Percentiles rank a stretch among this genome's conserved stretches.
Conservation (phyloP, 2,888 invertebrate genomes). For the Drosophila monieri region DNA sequence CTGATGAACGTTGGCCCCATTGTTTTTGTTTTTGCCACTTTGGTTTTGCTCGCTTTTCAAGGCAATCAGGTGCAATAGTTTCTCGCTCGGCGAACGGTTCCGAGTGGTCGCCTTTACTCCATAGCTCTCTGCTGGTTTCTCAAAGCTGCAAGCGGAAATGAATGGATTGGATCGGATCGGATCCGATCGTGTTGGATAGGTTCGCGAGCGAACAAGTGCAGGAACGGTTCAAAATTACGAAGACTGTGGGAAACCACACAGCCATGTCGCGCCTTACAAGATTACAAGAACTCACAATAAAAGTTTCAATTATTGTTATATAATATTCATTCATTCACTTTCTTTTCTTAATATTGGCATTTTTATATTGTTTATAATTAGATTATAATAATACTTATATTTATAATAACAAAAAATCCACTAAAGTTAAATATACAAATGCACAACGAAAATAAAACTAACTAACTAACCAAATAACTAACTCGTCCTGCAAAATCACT, state of each 20-base stretch:
- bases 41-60: slow-evolving; percentile 59
- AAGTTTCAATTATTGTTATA: not conserved
- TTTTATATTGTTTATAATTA: no score
- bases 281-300: not conserved
- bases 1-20: slow-evolving; percentile 44
- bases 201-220: slow-evolving; percentile 69
- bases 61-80: slow-evolving; percentile 76
- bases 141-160: slow-evolving; percentile 69
- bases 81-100: slow-evolving; percentile 56
- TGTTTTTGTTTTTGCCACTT: slow-evolving; percentile 68
- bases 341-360: not conserved
- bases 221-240: slow-evolving; percentile 7
- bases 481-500: no score
- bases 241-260: not conserved
- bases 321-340: not conserved
- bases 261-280: no score
- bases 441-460: no score
- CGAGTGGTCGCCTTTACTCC: slow-evolving; percentile 67
- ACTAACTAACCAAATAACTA: no score
- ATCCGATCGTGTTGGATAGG: slow-evolving; percentile 43
- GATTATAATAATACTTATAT: no score
- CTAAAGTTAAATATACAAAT: no score
- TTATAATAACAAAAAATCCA: no score
- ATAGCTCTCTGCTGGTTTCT: slow-evolving; percentile 41
- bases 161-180: slow-evolving; percentile 54